Evolutionary conservation across 2,888 invertebrate genomes (phyloP).

Genomic region (Junonia oenone): DNA sequence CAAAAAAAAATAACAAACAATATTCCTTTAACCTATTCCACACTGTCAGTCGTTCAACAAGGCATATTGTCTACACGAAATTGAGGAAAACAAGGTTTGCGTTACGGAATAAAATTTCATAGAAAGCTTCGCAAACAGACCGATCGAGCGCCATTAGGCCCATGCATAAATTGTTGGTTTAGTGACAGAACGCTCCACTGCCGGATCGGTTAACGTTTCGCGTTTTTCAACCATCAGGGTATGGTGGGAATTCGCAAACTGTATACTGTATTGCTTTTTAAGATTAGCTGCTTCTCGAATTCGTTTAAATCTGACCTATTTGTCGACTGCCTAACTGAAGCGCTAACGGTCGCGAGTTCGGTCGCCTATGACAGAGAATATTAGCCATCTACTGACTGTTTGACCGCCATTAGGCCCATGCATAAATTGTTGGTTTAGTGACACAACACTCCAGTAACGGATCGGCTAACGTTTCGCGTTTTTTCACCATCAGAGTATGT

Average conservation of each 20-base stretch:
- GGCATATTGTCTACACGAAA: conserved; percentile 46
- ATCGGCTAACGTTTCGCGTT: neutral
- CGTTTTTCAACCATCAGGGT: no score
- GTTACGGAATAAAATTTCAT: conserved; percentile 76
- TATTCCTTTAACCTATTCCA: neutral
- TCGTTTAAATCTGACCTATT: no score
- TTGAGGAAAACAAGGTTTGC: conserved; percentile 43
- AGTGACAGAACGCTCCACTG: conserved; percentile 40
- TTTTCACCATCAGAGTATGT: no score
- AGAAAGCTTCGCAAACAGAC: conserved; percentile 73
- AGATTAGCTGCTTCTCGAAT: no score
- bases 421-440: conserved; percentile 76
- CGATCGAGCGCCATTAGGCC: conserved; percentile 71
- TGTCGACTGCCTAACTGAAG: no score
- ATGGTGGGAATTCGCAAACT: no score
- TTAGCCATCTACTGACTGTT: conserved; percentile 67
- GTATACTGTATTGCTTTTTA: no score
- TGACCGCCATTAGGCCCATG: conserved; percentile 72
- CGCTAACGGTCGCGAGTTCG: no score
- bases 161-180: conserved; percentile 78
- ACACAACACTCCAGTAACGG: conserved; percentile 30
- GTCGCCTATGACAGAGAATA: no score
- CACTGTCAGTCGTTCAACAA: conserved; percentile 13
- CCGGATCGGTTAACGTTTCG: neutral
- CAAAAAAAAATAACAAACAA: neutral